A percentile compares a stretch with the other conserved stretches of the same genome.
phyloP scores from a whole-genome alignment of 2,888 invertebrate species.

The Rhyacophila evoluta region DNA sequence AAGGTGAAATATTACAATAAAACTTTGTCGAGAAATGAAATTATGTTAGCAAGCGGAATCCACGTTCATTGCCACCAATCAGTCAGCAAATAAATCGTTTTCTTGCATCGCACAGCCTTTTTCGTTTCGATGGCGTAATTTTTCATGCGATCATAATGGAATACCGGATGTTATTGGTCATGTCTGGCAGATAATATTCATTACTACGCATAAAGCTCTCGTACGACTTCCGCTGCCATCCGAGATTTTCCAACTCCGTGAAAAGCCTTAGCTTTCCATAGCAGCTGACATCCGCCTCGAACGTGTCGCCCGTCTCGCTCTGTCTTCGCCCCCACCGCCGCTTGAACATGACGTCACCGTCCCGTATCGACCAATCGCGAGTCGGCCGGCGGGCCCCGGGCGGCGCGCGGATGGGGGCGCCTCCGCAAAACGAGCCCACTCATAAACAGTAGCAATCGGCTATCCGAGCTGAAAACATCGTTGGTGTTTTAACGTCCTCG shows the following conservation, averaged over 20 bases:
- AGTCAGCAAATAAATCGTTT: too few species aligned
- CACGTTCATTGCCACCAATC: too few species aligned
- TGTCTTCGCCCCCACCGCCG: slow-evolving; percentile 58
- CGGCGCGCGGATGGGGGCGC: slow-evolving; percentile 55
- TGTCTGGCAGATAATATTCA: not conserved
- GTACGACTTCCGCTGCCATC: slow-evolving; percentile 19
- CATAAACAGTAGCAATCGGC: slow-evolving; percentile 48
- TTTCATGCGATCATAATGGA: not conserved
- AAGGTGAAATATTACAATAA: too few species aligned
- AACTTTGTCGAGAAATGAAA: too few species aligned
- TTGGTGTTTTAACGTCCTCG: not conserved
- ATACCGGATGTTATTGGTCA: not conserved
- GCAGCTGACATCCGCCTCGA: slow-evolving; percentile 54
- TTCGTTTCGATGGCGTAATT: not conserved
- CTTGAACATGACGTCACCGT: slow-evolving; percentile 60
- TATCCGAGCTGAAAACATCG: slow-evolving; percentile 30
- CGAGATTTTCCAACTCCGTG: slow-evolving; percentile 6
- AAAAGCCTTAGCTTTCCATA: slow-evolving; percentile 31
- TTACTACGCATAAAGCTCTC: slow-evolving; percentile 8
- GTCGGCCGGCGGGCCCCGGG: slow-evolving; percentile 56
- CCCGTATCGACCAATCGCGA: slow-evolving; percentile 62
- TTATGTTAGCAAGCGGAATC: too few species aligned
- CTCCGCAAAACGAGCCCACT: slow-evolving; percentile 35
- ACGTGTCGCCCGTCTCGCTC: slow-evolving; percentile 53
- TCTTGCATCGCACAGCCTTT: too few species aligned